Conservation (phyloP, 2,888 invertebrate species). For the Podotricha telesiphe region DNA sequence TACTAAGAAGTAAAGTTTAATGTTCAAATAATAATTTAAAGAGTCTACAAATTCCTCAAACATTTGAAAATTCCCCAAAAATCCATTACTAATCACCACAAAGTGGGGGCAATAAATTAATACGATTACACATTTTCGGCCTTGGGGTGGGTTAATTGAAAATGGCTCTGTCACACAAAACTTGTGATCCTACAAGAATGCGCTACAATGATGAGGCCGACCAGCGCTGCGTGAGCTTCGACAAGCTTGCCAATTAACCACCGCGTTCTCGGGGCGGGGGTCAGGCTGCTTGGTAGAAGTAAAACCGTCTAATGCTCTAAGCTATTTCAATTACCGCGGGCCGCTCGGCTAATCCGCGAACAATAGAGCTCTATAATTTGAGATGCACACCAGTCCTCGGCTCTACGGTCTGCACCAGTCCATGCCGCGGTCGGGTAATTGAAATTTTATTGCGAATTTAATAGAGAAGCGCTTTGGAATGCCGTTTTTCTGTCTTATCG, state of each 20-base stretch:
- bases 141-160: constrained; percentile 51
- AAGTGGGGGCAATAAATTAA: constrained; percentile 50
- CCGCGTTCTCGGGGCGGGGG: constrained; percentile 42
- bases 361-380: constrained; percentile 51
- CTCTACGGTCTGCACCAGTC: not conserved
- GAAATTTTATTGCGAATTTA: constrained; percentile 50
- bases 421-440: constrained; percentile 44
- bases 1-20: not conserved
- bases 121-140: constrained; percentile 47
- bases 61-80: constrained; percentile 9
- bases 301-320: constrained; percentile 62
- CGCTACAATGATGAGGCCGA: constrained; percentile 39
- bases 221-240: constrained; percentile 40
- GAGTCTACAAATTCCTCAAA: not conserved
- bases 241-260: constrained; percentile 28
- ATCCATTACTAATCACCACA: constrained; percentile 26
- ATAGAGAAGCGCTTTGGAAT: constrained; percentile 29
- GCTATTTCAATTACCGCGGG: constrained; percentile 60
- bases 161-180: constrained; percentile 50
- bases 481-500: constrained; percentile 17
- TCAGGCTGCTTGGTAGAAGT: constrained; percentile 59
- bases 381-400: constrained; percentile 44
- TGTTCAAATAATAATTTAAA: too few relatives aligned
- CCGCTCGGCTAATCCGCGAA: constrained; percentile 53
- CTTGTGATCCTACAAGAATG: constrained; percentile 54